Conservation (phyloP, 1,140 invertebrate species). For the Diorhabda carinulata region DNA sequence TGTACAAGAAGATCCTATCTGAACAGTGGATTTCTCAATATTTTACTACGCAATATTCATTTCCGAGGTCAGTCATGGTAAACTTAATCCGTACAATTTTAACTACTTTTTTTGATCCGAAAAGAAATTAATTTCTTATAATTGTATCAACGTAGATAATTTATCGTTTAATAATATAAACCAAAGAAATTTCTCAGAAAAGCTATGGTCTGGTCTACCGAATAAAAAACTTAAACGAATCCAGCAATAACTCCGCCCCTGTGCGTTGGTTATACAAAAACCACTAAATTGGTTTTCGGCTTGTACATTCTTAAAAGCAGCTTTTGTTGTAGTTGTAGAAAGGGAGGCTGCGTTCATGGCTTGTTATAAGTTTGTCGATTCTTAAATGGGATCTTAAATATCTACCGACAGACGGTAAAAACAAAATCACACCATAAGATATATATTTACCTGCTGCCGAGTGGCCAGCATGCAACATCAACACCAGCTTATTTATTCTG, state of each 20-base stretch:
- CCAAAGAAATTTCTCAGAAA: too few species aligned
- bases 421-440: constrained; percentile 28
- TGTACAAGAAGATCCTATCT: too few species aligned
- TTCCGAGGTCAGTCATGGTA: too few species aligned
- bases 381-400: constrained; percentile 36
- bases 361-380: constrained; percentile 36
- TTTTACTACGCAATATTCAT: too few species aligned
- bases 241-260: constrained; percentile 1
- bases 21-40: too few species aligned
- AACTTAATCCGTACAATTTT: too few species aligned
- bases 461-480: neutral
- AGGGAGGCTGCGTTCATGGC: constrained; percentile 29
- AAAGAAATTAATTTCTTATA: too few species aligned
- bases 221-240: too few species aligned
- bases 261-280: constrained; percentile 7
- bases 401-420: constrained; percentile 35
- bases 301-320: constrained; percentile 21
- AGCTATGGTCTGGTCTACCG: too few species aligned
- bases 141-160: too few species aligned
- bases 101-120: too few species aligned
- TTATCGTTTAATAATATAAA: too few species aligned
- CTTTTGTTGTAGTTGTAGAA: constrained; percentile 17
- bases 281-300: constrained; percentile 21
- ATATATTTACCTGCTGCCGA: neutral
- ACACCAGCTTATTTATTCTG: neutral